phyloP scores from a whole-genome alignment of 2,113 vertebrate genomes.

The Pristiophorus japonicus region DNA sequence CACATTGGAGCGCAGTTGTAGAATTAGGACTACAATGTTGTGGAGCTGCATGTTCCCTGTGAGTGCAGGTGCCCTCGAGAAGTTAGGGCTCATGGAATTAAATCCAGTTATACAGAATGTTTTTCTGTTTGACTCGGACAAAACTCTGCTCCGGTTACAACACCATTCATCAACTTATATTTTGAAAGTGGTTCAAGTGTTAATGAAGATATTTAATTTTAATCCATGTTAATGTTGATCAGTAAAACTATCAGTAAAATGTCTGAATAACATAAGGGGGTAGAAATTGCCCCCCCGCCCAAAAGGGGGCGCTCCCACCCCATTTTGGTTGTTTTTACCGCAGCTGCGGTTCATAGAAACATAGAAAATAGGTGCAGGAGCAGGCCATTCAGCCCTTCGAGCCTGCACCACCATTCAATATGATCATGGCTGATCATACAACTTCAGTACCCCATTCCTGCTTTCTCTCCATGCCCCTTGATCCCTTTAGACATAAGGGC shows the following conservation, averaged over 20 bases:
- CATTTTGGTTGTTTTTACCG: too few species aligned
- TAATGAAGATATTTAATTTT: neutral
- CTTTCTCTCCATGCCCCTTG: too few species aligned
- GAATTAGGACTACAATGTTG: neutral
- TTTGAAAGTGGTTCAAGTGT: neutral
- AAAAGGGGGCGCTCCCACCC: too few species aligned
- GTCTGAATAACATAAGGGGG: neutral
- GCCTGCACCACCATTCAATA: too few species aligned
- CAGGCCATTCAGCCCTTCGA: too few species aligned
- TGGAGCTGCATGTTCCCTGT: neutral
- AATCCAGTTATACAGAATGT: neutral
- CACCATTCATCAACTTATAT: neutral
- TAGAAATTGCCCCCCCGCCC: too few species aligned
- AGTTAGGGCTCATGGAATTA: neutral
- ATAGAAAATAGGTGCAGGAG: too few species aligned
- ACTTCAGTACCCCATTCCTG: too few species aligned
- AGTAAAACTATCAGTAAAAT: neutral
- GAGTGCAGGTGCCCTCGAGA: neutral
- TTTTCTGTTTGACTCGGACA: neutral
- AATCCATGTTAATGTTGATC: neutral
- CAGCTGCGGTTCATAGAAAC: too few species aligned
- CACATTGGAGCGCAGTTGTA: neutral
- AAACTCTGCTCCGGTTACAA: neutral
- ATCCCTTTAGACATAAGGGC: too few species aligned
- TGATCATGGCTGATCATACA: too few species aligned